Evolutionary conservation across 2,113 vertebrate species (phyloP).

Genomic region (Brevimyrus niger): DNA sequence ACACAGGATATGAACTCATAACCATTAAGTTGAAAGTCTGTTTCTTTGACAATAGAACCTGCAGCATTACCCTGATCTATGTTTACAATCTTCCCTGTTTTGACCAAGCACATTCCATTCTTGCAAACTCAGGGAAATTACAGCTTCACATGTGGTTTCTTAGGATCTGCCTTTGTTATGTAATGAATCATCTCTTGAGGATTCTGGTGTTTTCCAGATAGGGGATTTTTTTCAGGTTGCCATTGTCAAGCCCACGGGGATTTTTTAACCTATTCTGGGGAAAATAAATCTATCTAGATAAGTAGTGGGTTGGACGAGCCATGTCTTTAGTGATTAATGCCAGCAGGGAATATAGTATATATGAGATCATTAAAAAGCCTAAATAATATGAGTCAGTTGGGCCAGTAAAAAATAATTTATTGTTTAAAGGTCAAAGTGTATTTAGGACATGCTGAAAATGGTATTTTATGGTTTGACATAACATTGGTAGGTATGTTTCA

Average conservation of each 20-base stretch:
- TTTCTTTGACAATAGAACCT: background rate
- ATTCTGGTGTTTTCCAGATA: background rate
- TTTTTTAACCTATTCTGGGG: background rate
- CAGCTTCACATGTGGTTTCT: background rate
- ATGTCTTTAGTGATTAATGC: background rate
- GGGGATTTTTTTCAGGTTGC: background rate
- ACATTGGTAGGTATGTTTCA: background rate
- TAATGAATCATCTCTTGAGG: background rate
- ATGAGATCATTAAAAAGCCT: background rate
- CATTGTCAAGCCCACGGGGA: background rate
- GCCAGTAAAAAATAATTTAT: background rate
- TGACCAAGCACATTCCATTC: background rate
- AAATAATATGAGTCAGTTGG: background rate
- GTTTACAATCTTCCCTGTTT: background rate
- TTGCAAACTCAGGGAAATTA: background rate
- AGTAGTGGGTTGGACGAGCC: background rate
- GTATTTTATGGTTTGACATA: background rate
- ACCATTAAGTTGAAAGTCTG: background rate
- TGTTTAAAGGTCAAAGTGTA: background rate
- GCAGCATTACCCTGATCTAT: background rate
- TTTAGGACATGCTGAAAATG: background rate
- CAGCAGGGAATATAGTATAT: background rate
- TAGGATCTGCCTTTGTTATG: background rate
- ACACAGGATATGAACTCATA: background rate
- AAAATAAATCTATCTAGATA: background rate